Percentiles rank a stretch among this genome's conserved stretches.
Evolutionary conservation across 2,888 invertebrate genomes (phyloP).

Genomic region (Phyto melanocephala): DNA sequence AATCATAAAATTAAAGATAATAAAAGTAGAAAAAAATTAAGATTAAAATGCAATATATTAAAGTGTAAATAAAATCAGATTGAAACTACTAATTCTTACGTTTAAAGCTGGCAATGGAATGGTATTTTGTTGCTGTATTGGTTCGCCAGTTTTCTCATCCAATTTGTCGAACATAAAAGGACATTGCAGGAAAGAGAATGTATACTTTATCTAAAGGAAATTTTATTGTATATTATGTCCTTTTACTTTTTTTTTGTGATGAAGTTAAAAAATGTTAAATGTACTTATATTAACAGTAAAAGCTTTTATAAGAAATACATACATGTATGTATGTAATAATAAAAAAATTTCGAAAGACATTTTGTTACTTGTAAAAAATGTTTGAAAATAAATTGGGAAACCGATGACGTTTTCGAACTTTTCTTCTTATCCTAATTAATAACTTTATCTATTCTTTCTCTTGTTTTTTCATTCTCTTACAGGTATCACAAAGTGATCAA

Average conservation of each 20-base stretch:
- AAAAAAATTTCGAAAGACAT: no score
- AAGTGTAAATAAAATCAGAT: neutral
- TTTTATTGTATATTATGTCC: neutral
- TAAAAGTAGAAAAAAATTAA: neutral
- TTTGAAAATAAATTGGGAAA: no score
- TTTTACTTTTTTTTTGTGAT: neutral
- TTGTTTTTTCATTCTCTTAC: no score
- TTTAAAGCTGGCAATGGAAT: slow-evolving; percentile 87
- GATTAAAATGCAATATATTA: neutral
- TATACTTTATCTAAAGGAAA: slow-evolving; percentile 86
- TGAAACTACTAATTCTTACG: slow-evolving; percentile 80
- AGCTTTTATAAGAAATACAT: neutral
- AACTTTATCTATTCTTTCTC: no score
- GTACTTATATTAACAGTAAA: neutral
- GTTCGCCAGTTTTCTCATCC: slow-evolving; percentile 83
- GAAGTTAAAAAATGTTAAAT: neutral
- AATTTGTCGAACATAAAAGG: slow-evolving; percentile 82
- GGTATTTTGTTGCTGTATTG: slow-evolving; percentile 79
- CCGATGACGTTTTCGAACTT: no score
- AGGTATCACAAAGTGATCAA: no score
- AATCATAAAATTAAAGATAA: slow-evolving; percentile 1
- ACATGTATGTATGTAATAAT: no score
- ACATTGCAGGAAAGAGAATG: slow-evolving; percentile 85
- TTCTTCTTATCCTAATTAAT: no score
- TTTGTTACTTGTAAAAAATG: no score